Evolutionary conservation across 2,797 vertebrate genomes (phyloP).

Genomic region (Rhynchonycteris naso): DNA sequence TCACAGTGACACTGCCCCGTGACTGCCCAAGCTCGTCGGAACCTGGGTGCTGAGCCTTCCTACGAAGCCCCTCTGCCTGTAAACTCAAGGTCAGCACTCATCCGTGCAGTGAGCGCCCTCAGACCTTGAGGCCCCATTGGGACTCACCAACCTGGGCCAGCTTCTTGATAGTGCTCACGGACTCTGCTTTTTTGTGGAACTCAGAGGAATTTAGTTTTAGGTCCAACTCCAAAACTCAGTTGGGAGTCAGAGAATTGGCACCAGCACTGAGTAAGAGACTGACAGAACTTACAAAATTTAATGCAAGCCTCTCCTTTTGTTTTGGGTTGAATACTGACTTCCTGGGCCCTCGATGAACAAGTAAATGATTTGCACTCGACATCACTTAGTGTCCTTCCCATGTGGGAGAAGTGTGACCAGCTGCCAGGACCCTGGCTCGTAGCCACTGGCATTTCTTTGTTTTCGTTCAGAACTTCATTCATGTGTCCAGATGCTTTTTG

Average conservation of each 20-base stretch:
- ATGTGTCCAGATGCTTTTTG: neutral
- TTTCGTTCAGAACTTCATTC: neutral
- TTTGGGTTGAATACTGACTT: neutral
- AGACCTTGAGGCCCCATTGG: neutral
- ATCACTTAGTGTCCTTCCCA: neutral
- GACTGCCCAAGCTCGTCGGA: no score
- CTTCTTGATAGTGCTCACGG: neutral
- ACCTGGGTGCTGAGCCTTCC: rapidly evolving
- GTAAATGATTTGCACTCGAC: neutral
- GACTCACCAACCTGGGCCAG: no score
- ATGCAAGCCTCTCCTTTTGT: neutral
- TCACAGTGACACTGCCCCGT: no score
- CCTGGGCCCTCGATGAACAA: neutral
- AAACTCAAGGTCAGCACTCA: no score
- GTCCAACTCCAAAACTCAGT: neutral
- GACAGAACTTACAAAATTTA: neutral
- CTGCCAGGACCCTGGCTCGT: neutral
- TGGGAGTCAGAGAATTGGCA: no score
- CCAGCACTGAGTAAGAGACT: neutral
- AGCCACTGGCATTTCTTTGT: neutral
- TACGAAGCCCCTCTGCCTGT: no score
- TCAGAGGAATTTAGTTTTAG: neutral
- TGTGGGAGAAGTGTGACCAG: neutral
- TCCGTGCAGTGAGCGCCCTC: neutral
- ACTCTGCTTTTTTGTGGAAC: neutral